Conservation (phyloP, 2,888 invertebrate species). For the Dicyrtoma fusca region DNA sequence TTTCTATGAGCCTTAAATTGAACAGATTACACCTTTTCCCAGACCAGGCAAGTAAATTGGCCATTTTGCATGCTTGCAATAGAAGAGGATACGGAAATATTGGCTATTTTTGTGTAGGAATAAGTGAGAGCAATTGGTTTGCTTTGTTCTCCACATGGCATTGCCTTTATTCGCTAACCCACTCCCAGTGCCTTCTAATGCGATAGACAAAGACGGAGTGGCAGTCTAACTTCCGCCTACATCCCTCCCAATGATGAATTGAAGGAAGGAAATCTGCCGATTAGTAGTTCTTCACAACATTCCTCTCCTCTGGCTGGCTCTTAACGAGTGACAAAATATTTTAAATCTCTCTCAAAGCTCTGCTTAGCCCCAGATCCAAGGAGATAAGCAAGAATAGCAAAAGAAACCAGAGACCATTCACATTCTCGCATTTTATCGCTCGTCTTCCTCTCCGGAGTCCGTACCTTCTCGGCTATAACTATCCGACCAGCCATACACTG, state of each 20-base stretch:
- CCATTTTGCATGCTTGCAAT: too few relatives aligned
- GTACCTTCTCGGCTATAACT: too few relatives aligned
- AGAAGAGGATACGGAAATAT: neutral
- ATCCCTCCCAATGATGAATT: slow-evolving; percentile 26
- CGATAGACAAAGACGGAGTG: neutral
- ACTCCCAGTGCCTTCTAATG: too few relatives aligned
- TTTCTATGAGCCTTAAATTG: too few relatives aligned
- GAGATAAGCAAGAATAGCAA: slow-evolving; percentile 31
- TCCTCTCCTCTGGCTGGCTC: slow-evolving; percentile 7
- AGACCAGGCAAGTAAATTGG: too few relatives aligned
- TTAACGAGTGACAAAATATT: slow-evolving; percentile 41
- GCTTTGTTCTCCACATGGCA: too few relatives aligned
- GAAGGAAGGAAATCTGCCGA: slow-evolving; percentile 29
- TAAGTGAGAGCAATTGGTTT: too few relatives aligned
- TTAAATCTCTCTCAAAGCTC: slow-evolving; percentile 38
- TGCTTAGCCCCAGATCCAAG: slow-evolving; percentile 31
- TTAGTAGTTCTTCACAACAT: neutral
- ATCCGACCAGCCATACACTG: too few relatives aligned
- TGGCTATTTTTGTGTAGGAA: neutral
- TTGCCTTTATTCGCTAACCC: too few relatives aligned
- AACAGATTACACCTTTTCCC: too few relatives aligned
- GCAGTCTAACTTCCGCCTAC: neutral
- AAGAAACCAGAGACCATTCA: slow-evolving; percentile 12
- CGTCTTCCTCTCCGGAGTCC: too few relatives aligned
- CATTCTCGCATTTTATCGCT: too few relatives aligned